Percentiles rank a stretch among this genome's conserved stretches.
phyloP scores from a whole-genome alignment of 2,113 vertebrate species.

The Phrynosoma platyrhinos region DNA sequence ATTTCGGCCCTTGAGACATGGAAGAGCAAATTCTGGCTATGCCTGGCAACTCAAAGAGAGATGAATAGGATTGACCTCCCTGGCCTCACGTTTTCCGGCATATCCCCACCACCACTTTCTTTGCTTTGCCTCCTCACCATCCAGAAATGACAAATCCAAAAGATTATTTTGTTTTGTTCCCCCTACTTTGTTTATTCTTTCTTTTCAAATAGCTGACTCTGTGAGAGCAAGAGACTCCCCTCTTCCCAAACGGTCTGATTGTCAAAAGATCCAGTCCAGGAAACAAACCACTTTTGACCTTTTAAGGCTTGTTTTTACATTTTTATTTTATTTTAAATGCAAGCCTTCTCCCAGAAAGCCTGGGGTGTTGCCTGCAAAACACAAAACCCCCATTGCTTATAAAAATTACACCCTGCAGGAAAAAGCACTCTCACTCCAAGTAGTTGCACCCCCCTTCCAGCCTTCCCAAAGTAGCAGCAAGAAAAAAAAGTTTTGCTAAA shows the following conservation, averaged over 20 bases:
- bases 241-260: conserved; percentile 29
- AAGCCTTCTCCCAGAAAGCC: conserved; percentile 37
- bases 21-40: conserved; percentile 5
- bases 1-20: conserved; percentile 13
- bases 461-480: conserved; percentile 16
- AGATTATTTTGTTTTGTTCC: conserved; percentile 5
- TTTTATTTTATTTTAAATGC: conserved; percentile 44
- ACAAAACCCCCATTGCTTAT: conserved; percentile 26
- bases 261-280: conserved; percentile 35
- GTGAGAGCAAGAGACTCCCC: conserved; percentile 1
- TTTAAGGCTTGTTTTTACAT: conserved; percentile 69
- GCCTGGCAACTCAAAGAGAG: background rate
- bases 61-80: conserved; percentile 30
- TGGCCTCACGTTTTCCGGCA: conserved; percentile 60
- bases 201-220: conserved; percentile 31
- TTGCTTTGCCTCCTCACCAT: conserved; percentile 44
- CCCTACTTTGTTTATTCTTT: conserved; percentile 18
- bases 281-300: conserved; percentile 54
- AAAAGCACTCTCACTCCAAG: background rate
- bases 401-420: conserved; percentile 31
- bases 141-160: conserved; percentile 17
- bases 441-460: background rate
- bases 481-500: background rate
- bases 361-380: conserved; percentile 44
- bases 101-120: conserved; percentile 42